Evolutionary conservation across 2,888 invertebrate species (phyloP), one percentile per base, ranked within the genome.

Genomic region (Drosophila mimica): DNA sequence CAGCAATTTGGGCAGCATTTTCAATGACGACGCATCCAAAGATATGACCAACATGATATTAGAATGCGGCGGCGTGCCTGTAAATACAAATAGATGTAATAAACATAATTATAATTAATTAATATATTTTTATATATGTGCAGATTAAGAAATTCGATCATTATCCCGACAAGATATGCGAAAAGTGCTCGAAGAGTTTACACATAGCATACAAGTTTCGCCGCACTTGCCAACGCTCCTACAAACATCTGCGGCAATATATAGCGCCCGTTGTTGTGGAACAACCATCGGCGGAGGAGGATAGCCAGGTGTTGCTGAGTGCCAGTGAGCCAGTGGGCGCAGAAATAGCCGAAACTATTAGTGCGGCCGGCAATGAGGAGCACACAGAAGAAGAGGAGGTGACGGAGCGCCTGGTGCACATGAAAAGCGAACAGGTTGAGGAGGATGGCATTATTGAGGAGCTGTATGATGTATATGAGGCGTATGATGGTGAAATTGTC

Each of bases 61-160:
- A 25, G 91, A 92, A 66, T 92, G 92, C 69, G 92, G 92, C 34
- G 92, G 92, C 57, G 92, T 92, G 63, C 91, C 92, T 17, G 92
- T 92, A 82, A 86, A 46, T 46, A 28, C 46, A 15, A 46, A 8
- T 15, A 15, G 89, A n/a, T n/a, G n/a, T n/a, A 7, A 8, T 0
- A 20, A 17, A 5, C 15, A 17, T 4, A 15, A 25, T 31, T 9
- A 58, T 31, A 31, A 25, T 36, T n/a, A n/a, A n/a, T n/a, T n/a
- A 31, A 36, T 1, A 17, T 38, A 13, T 15, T 13, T 9, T 36
- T 13, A 7, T 20, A 13, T 25, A 9, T 34, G 58, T 69, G 4
- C 76, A 92, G 92, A 92, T 92, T 25, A 91, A 88, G 49, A 87
- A 90, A 66, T 92, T 88, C 43, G 92, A 92, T 65, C 91, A 92